Base-by-base conservation (phyloP, 2,888 invertebrate genomes). In the Cheilosia vulpina region DNA sequence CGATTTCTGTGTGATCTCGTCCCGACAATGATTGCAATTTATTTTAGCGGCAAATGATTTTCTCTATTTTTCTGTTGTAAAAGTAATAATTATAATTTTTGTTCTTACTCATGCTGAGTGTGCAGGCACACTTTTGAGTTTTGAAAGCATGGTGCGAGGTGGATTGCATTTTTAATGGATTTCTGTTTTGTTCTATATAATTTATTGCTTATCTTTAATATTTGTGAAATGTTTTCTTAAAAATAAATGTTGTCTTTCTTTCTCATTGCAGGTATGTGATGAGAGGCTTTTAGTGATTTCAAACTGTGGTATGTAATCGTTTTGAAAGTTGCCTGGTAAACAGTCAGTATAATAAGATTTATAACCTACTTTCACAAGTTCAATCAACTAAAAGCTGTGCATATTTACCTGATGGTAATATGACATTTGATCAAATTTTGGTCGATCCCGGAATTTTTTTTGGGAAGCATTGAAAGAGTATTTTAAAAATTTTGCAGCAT, bases 211-310 rank as follows among this genome's bases (percentile, higher is more conserved):
- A 38, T 34, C 41, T 50, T 79, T 72, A 31, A 55, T 60, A 50
- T 45, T 63, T 58, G 69, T 58, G 21, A 65, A 38, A 57, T 52
- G 17, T 41, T 76, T 69, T 76, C 7, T 58, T 72, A 34, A 78
- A 52, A 38, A 55, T 65, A 65, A 71, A 62, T 43, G 13, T 57
- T 4, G 24, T 69, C 27, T 66, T 73, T 63, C 21, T 72, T 43
- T 81, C 6, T 73, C 62, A n/a, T 75, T 84, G 43, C 83, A 84
- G 79, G 83, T 84, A 84, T 79, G 79, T 75, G 24, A 34, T 57
- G 13, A 43, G 38, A 65, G 43, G 68, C 53, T 50, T 63, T 66
- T 55, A 63, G 17, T 17, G 9, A 21, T 41, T 24, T 24, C 4
- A 0, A 38, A 21, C 11, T 45, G 13, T n/a, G 62, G 53, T 63